Evolutionary conservation across 2,113 vertebrate species (phyloP), one percentile per base, ranked within the genome.

Genomic region (Dipodomys merriami): DNA sequence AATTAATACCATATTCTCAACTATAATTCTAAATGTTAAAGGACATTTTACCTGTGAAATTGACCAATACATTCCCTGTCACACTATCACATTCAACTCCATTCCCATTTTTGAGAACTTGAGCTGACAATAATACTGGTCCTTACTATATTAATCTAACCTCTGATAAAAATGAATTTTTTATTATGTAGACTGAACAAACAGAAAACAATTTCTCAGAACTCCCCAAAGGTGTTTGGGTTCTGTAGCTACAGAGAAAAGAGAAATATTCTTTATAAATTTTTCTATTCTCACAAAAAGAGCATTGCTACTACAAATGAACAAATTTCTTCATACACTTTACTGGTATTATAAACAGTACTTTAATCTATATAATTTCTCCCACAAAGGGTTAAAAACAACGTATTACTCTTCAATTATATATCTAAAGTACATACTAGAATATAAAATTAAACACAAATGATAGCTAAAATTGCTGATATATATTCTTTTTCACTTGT

Each of bases 401-500:
- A 67, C 44, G 10, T 15, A 39, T 29, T 12, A 82, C 6, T 53
- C 10, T 46, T 85, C 16, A 77, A 44, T 74, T 83, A 44, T 83
- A 60, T 74, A 76, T 67, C 60, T 78, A 22, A 85, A 39, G 80
- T 79, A 88, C 29, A 60, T 90, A 90, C 62, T 83, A 49, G 35
- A 83, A 83, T 76, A 92, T 46, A 77, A 92, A 77, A 16, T 19
- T 83, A 85, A 90, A 69, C 6, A 25, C 11, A 78, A 5, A 44
- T 69, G 35, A 72, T 72, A 76, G 2, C 30, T 77, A 73, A 81
- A 83, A 77, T 68, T 91, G 27, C 7, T 57, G 64, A 87, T 77
- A 86, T 84, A 8, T 87, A 44, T 69, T 91, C 6, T 15, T 76
- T 88, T 95, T 60, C 29, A 68, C 15, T 86, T 73, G 46, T 22